Evolutionary conservation across 1,140 invertebrate genomes (phyloP).

Genomic region (Leptonema lineaticorne): DNA sequence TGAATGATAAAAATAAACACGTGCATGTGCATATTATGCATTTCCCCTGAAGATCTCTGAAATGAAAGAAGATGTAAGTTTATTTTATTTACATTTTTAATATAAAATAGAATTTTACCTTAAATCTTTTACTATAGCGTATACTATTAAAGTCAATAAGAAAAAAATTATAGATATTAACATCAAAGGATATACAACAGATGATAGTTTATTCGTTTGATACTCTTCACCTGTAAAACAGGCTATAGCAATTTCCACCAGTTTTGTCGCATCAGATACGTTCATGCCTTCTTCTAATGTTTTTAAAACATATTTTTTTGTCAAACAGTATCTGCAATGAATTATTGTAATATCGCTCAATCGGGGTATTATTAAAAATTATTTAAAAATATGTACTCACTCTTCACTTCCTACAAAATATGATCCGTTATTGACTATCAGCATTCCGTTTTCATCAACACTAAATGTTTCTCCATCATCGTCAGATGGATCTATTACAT

Average conservation of each 20-base stretch:
- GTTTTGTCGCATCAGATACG: neutral
- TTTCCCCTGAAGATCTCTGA: conserved; percentile 57
- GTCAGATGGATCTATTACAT: conserved; percentile 20
- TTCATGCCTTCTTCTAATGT: neutral
- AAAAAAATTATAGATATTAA: conserved; percentile 63
- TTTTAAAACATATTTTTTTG: neutral
- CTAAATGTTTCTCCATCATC: neutral
- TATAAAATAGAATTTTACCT: too few species aligned
- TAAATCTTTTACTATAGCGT: conserved; percentile 60
- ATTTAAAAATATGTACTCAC: too few species aligned
- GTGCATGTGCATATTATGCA: conserved; percentile 59
- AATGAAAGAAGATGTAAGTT: conserved; percentile 32
- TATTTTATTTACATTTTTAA: too few species aligned
- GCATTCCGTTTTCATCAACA: neutral
- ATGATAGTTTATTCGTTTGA: conserved; percentile 33
- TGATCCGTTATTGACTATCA: neutral
- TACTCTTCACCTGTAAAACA: conserved; percentile 52
- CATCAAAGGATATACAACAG: conserved; percentile 50
- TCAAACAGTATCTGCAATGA: conserved; percentile 1
- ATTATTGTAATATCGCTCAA: too few species aligned
- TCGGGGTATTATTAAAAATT: too few species aligned
- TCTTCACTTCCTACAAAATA: neutral
- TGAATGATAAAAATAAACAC: conserved; percentile 59
- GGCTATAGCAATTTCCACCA: conserved; percentile 48
- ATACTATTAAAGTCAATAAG: conserved; percentile 58